Evolutionary conservation across 1,140 invertebrate genomes (phyloP), one percentile per base, ranked within the genome.

Genomic region (Drosophila setifemur): DNA sequence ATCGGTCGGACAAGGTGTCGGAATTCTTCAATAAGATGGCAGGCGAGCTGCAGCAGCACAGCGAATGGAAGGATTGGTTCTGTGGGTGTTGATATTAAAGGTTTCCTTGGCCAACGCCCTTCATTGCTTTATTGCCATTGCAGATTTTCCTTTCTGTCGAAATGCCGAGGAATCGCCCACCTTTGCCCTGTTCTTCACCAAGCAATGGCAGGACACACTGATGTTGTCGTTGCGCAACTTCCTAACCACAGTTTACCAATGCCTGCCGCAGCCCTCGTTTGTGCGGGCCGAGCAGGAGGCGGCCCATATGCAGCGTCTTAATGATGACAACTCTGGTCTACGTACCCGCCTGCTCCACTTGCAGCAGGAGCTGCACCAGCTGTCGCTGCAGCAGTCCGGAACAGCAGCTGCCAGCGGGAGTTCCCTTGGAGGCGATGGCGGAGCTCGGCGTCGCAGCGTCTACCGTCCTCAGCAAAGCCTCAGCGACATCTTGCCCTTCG

Each of bases 41-140:
- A 3, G 92, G 94, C 43, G 96, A 98, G 81, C 87, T 98, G 19
- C 96, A 98, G 88, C 95, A 94, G 49, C 96, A 97, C 89, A 92
- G 93, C 47, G 97, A 98, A 88, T 99, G 98, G 97, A 98, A 95
- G 88, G 98, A 99, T 78, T 99, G 98, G 98, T 99, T 98, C 92
- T 95, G 97, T 98, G 94, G 92, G 94, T 33, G 31, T 91, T 61
- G 6, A 52, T 11, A 37, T 21, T 28, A 23, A 9, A 12, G 4
- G 39, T 4, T 52, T 19, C 3, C 9, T 4, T 18, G 19, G 19
- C 3, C 9, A 28, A 23, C 9, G 60, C 52, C 12, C 57, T 75
- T 50, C 67, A 52, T 52, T 58, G 61, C 63, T 16, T 9, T 19
- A 1, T n/a, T 8, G 21, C 11, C 1, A 1, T 92, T 93, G 90